phyloP scores from a whole-genome alignment of 1,140 invertebrate species.

The Drosophila oshimai region DNA sequence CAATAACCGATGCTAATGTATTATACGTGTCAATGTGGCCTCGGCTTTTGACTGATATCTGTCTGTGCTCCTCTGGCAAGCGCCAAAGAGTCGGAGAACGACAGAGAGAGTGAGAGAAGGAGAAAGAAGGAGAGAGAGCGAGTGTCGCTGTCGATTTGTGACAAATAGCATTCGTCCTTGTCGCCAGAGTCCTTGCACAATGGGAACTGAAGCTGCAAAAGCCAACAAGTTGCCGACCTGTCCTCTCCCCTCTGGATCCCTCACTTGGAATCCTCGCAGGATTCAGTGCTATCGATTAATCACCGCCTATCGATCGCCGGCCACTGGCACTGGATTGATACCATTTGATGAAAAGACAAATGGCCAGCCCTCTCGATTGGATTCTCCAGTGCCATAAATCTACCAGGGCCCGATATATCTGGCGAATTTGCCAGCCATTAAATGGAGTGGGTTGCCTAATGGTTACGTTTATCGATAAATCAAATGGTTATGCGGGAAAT shows the following conservation, averaged over 20 bases:
- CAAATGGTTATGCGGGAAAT: neutral
- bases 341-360: constrained; percentile 39
- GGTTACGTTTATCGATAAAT: neutral
- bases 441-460: neutral
- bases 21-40: constrained; percentile 71
- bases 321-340: constrained; percentile 7
- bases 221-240: constrained; percentile 47
- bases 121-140: neutral
- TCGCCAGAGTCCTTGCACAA: constrained; percentile 13
- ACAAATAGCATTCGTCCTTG: constrained; percentile 49
- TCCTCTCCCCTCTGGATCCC: neutral
- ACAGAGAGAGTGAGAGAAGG: too few relatives aligned
- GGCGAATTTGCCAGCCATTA: neutral
- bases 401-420: neutral
- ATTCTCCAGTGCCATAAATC: constrained; percentile 19
- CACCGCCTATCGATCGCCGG: constrained; percentile 18
- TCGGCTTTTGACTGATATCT: constrained; percentile 62
- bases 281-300: constrained; percentile 37
- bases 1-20: constrained; percentile 73
- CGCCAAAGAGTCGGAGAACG: too few relatives aligned
- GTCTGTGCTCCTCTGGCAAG: constrained; percentile 4
- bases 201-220: constrained; percentile 6
- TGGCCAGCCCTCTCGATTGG: constrained; percentile 25
- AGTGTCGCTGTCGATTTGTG: constrained; percentile 52
- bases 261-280: neutral